Evolutionary conservation across 2,113 vertebrate genomes (phyloP), one percentile per base, ranked within the genome.

Genomic region (Percopsis transmontana): DNA sequence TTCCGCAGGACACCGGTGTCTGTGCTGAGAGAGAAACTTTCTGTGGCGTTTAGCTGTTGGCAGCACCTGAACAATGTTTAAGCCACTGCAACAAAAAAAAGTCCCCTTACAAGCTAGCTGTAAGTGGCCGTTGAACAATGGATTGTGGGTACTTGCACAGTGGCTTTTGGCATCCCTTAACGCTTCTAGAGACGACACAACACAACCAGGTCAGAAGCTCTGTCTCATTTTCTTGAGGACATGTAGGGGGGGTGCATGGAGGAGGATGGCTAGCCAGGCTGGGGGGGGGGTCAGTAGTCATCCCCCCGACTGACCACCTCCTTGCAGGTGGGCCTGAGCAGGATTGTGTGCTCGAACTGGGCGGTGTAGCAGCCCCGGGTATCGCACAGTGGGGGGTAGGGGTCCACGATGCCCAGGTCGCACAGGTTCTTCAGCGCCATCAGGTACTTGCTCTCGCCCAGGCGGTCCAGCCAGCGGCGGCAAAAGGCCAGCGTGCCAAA

Each of bases 351-450:
- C 92, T 99, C 98, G 57, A 99, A 99, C 92, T 99, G 98, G 27
- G 96, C 98, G 0, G 98, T 99, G 84, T 99, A 99, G 0, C 96
- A 98, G 87, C 98, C 98, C 91, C 97, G 98, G 80, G 96, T 95
- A 92, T 99, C 98, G 33, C 97, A 99, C 1, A 99, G 88, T 0
- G 97, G 97, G 0, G 97, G 97, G 76, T 99, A 99, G 0, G 97
- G 96, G 87, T 99, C 97, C 87, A 99, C 94, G 80, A 99, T 99
- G 62, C 97, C 97, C 93, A 99, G 91, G 91, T 99, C 98, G 53
- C 98, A 99, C 68, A 99, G 94, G 90, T 98, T 99, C 93, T 99
- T 99, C 90, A 99, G 76, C 1, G 97, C 97, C 97, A 99, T 98
- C 79, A 99, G 92, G 89, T 99, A 99, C 90, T 98, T 99, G 84